phyloP scores from a whole-genome alignment of 2,113 vertebrate species.

The Prochilodus magdalenae region DNA sequence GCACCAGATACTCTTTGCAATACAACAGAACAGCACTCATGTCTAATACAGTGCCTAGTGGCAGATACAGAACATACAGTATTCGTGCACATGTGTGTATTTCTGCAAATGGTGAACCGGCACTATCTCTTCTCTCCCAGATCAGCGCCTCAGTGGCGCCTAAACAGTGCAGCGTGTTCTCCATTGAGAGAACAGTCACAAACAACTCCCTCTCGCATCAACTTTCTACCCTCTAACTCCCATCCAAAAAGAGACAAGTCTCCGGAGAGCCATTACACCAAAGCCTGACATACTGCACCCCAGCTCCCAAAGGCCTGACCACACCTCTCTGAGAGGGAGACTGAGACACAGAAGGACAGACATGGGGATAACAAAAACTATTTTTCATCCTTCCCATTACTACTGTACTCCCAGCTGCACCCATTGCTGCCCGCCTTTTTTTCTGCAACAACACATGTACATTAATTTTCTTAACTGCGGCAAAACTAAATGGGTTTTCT shows the following conservation, averaged over 20 bases:
- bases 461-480: background rate
- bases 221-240: conserved; percentile 29
- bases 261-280: conserved; percentile 48
- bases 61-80: conserved; percentile 27
- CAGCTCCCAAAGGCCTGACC: conserved; percentile 32
- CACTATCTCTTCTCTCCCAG: conserved; percentile 24
- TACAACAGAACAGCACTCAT: background rate
- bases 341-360: background rate
- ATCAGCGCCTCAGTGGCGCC: conserved; percentile 6
- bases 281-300: conserved; percentile 18
- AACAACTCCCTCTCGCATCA: conserved; percentile 46
- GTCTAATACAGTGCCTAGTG: conserved; percentile 9
- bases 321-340: conserved; percentile 16
- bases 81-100: conserved; percentile 16
- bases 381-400: background rate
- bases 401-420: background rate
- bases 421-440: background rate
- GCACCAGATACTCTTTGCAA: conserved; percentile 20
- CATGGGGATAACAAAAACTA: background rate
- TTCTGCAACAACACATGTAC: background rate
- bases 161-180: conserved; percentile 38
- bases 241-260: conserved; percentile 26
- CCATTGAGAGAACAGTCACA: conserved; percentile 47
- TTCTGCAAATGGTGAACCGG: background rate
- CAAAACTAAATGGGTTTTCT: background rate